Conservation (phyloP, 2,113 vertebrate species). For the Uria aalge region DNA sequence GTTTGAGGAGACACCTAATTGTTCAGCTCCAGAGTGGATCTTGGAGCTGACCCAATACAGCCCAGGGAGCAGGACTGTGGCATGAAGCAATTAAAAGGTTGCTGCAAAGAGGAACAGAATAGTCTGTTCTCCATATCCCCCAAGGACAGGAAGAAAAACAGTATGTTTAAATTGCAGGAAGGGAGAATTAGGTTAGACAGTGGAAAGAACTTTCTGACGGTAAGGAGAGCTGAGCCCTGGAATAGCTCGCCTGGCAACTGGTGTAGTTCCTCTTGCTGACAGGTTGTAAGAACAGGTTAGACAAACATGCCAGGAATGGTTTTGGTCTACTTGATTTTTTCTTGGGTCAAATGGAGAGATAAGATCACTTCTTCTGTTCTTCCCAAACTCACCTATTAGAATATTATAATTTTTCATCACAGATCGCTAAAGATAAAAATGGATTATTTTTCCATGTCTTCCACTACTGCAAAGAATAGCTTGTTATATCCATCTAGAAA, state of each 20-base stretch:
- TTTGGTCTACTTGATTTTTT: slow-evolving; percentile 45
- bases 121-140: not conserved
- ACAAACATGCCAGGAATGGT: slow-evolving; percentile 41
- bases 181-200: slow-evolving; percentile 24
- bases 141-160: slow-evolving; percentile 16
- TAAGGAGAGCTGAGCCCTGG: not conserved
- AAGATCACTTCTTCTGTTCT: slow-evolving; percentile 19
- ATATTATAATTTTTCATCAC: not conserved
- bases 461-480: not conserved
- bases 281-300: slow-evolving; percentile 48
- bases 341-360: slow-evolving; percentile 28
- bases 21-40: not conserved
- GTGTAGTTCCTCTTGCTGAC: slow-evolving; percentile 41
- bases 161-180: slow-evolving; percentile 22
- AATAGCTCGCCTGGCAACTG: not conserved
- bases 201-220: not conserved
- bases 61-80: accelerated
- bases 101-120: not conserved
- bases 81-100: not conserved
- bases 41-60: not conserved
- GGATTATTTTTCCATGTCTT: not conserved
- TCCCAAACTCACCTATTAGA: slow-evolving; percentile 15
- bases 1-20: not conserved
- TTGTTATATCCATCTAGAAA: not conserved
- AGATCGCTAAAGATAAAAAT: not conserved